Percentiles rank a stretch among this genome's conserved stretches.
Evolutionary conservation across 2,113 vertebrate genomes (phyloP).

Genomic region (Neolamprologus sp.): DNA sequence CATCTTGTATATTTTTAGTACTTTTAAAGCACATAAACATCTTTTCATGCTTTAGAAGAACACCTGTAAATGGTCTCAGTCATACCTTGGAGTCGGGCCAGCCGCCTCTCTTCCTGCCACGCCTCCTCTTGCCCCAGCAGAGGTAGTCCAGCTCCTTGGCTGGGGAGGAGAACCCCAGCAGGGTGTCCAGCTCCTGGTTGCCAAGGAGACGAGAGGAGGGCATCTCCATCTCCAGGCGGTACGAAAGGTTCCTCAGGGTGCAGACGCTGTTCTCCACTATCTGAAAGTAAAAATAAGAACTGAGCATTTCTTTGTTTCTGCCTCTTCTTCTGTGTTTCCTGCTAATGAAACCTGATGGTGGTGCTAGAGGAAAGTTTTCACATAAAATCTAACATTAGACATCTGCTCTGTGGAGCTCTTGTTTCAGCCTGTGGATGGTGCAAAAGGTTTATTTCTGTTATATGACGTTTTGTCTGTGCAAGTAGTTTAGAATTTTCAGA

Average conservation of each 20-base stretch:
- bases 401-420: background rate
- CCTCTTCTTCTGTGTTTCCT: background rate
- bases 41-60: background rate
- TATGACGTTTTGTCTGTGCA: background rate
- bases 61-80: background rate
- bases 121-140: conserved; percentile 96
- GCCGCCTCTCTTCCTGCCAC: conserved; percentile 84
- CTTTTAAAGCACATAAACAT: background rate
- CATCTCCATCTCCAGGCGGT: conserved; percentile 94
- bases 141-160: conserved; percentile 89
- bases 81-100: conserved; percentile 85
- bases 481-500: background rate
- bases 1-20: background rate
- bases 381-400: background rate
- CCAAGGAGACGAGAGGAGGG: conserved; percentile 90
- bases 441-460: background rate
- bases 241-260: conserved; percentile 94
- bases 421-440: background rate
- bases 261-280: conserved; percentile 98
- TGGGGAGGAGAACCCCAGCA: conserved; percentile 87
- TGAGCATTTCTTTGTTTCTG: background rate
- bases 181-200: conserved; percentile 84
- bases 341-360: background rate
- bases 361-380: background rate
- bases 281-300: conserved; percentile 53